Base-by-base conservation (phyloP, 2,113 vertebrate species). In the Manacus vitellinus region DNA sequence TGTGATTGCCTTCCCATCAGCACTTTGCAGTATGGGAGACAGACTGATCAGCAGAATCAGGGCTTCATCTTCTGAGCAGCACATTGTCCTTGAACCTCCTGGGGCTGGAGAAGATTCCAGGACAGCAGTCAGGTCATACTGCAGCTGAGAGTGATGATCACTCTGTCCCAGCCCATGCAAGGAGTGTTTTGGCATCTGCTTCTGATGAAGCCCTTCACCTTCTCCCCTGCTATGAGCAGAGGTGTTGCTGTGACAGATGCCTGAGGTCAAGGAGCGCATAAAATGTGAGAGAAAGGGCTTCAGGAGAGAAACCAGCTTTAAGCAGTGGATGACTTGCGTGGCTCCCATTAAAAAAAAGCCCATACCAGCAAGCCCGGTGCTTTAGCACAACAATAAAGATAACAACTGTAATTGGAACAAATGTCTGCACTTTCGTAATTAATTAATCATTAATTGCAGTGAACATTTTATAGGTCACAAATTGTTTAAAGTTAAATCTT, bases 401-500 rank as follows among this genome's bases (percentile, higher is more conserved):
- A 74, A 54, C 44, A 28, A 37, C 27, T 73, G 41, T 84, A 79
- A 51, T 52, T 85, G 59, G 65, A 75, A 79, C 14, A 79, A 70
- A 76, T 23, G 11, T 71, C 74, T 74, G 59, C 28, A 58, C 73
- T 78, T 35, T 27, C 1, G 10, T 54, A 56, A 68, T 83, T 80
- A 92, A 83, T 91, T 91, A 94, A 93, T 90, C 30, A 65, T 93
- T 91, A 49, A 77, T 91, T 85, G 71, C 35, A 91, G 55, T 46
- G 71, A 91, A 35, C 72, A 80, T 94, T 96, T 96, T 91, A 81
- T 95, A 94, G 73, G 70, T 61, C 68, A 76, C 68, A 49, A 51
- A 73, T 88, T 83, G 58, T 86, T 96, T 92, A 84, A 81, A 85
- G 66, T 76, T 82, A 89, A 95, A 85, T 58, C 43, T 10, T 86